These are phyloP conservation scores for Drosophila basisetae DNA, from an alignment of 2,888 invertebrate species.

Conservation along the genomic window DNA sequence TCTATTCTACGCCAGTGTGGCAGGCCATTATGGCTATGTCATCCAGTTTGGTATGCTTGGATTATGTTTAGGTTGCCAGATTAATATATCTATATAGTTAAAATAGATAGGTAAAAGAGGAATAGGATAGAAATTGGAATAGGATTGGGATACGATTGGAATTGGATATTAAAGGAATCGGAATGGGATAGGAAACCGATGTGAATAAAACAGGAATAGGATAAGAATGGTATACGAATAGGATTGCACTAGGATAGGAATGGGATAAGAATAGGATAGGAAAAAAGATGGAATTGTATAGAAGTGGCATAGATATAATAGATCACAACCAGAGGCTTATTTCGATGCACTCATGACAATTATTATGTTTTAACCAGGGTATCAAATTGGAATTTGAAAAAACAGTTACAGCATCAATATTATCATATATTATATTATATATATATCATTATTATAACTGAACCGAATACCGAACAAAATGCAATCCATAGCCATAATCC, in stretches of 20 bases:
- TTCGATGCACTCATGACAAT: too few species aligned
- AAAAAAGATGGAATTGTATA: too few species aligned
- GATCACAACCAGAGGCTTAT: too few species aligned
- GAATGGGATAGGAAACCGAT: too few species aligned
- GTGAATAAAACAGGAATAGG: too few species aligned
- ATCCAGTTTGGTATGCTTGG: constrained; percentile 2
- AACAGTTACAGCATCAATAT: neutral
- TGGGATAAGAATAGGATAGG: neutral
- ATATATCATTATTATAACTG: neutral
- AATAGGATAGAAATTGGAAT: neutral
- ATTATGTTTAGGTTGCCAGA: constrained; percentile 30
- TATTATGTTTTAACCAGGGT: neutral
- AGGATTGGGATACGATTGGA: neutral
- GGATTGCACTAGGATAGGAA: neutral
- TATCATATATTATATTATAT: too few species aligned
- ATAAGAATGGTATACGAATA: neutral
- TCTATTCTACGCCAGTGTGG: neutral
- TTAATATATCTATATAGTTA: neutral
- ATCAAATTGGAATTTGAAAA: neutral
- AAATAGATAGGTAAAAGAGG: neutral
- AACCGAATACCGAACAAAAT: neutral
- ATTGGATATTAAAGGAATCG: neutral
- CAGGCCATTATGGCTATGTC: constrained; percentile 12
- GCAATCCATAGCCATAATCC: neutral
- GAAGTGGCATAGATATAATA: too few species aligned